Conservation (phyloP, 2,797 vertebrate species). For the Crypturellus tataupa region DNA sequence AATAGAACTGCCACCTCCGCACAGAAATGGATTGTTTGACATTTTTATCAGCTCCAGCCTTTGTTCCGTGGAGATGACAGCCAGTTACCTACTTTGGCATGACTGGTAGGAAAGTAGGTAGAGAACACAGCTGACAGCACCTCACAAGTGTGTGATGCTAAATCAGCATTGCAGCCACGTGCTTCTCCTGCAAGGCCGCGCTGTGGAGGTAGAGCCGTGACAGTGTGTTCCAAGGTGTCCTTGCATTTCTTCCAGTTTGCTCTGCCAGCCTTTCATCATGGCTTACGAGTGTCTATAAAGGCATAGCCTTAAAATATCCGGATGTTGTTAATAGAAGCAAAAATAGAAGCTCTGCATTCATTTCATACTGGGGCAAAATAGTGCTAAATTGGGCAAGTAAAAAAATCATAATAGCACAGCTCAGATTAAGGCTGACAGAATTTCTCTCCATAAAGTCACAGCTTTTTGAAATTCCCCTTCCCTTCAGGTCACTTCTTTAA, state of each 20-base stretch:
- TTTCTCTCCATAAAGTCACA: background rate
- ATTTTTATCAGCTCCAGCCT: slow-evolving; percentile 46
- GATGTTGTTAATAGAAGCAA: slow-evolving; percentile 26
- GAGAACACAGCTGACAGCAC: slow-evolving; percentile 15
- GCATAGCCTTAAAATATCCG: slow-evolving; percentile 41
- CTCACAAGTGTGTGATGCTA: slow-evolving; percentile 22
- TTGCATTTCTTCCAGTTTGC: background rate
- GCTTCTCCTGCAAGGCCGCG: background rate
- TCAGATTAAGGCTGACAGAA: slow-evolving; percentile 9
- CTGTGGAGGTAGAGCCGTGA: slow-evolving; percentile 51
- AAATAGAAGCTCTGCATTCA: slow-evolving; percentile 3
- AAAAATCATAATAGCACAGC: slow-evolving; percentile 18
- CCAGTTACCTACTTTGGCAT: slow-evolving; percentile 14
- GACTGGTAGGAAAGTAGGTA: slow-evolving; percentile 45
- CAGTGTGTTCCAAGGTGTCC: slow-evolving; percentile 36
- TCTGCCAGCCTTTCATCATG: slow-evolving; percentile 34
- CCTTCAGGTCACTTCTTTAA: background rate
- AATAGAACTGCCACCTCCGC: slow-evolving; percentile 40
- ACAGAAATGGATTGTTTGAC: slow-evolving; percentile 27
- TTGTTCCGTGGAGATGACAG: slow-evolving; percentile 44
- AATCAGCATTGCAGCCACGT: slow-evolving; percentile 39
- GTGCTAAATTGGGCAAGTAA: slow-evolving; percentile 2
- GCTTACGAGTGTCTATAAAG: slow-evolving; percentile 62
- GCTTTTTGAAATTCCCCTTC: slow-evolving; percentile 20
- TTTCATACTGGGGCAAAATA: background rate